Evolutionary conservation across 2,113 vertebrate species (phyloP).

Genomic region (Megaceryle torquata): DNA sequence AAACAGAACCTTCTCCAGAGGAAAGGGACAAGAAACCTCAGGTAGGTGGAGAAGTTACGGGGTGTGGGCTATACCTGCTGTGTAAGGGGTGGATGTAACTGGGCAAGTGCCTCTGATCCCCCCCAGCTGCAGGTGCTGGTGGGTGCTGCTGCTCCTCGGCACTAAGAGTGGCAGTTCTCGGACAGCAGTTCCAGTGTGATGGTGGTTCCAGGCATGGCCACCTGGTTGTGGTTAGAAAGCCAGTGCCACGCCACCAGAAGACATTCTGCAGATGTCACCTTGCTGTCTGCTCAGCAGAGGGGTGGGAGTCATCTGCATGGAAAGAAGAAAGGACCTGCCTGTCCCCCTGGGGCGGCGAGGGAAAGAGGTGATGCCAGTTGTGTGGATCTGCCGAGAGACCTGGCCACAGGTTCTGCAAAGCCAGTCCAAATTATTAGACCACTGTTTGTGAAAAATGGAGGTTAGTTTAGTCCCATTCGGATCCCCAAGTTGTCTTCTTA

Average conservation of each 20-base stretch:
- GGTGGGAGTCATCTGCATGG: not conserved
- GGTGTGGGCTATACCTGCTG: not conserved
- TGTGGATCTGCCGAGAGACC: not conserved
- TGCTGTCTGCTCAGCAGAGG: not conserved
- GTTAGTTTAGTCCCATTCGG: not conserved
- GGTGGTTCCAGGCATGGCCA: not conserved
- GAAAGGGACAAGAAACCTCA: constrained; percentile 87
- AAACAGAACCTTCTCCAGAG: constrained; percentile 93
- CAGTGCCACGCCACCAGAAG: not conserved
- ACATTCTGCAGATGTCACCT: not conserved
- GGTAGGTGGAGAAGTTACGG: constrained; percentile 68
- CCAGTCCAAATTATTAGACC: not conserved
- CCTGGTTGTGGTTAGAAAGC: not conserved
- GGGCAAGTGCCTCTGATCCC: not conserved
- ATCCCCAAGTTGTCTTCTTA: not conserved
- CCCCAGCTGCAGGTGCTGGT: not conserved
- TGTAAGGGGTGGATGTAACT: not conserved
- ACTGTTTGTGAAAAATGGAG: not conserved
- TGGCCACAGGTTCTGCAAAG: not conserved
- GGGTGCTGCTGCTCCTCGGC: not conserved
- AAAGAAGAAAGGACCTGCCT: not conserved
- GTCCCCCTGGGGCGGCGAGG: not conserved
- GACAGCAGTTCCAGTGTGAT: not conserved
- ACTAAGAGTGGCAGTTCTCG: not conserved
- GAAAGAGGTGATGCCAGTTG: not conserved